Conservation (phyloP, 92 coral and sea anemone genomes). For the Metridium senile region DNA sequence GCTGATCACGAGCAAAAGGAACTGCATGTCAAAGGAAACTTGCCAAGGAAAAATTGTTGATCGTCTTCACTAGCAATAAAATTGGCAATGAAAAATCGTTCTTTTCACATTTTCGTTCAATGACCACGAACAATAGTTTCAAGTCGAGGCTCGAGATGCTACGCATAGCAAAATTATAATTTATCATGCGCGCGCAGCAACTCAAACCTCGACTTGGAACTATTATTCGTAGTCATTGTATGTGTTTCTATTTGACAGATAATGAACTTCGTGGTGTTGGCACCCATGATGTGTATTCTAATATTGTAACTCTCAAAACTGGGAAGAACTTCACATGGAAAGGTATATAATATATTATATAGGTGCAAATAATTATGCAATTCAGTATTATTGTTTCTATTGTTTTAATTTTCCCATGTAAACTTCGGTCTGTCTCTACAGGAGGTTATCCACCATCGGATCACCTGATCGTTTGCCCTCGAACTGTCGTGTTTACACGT, state of each 20-base stretch:
- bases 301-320: slow-evolving; percentile 40
- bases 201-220: too few relatives aligned
- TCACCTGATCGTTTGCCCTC: slow-evolving; percentile 32
- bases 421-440: slow-evolving; percentile 6
- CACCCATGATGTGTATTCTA: slow-evolving; percentile 39
- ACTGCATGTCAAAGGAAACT: too few relatives aligned
- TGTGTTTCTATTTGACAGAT: slow-evolving; percentile 27
- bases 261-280: slow-evolving; percentile 40
- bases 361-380: neutral
- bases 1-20: too few relatives aligned
- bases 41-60: too few relatives aligned
- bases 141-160: too few relatives aligned
- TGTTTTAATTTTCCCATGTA: neutral
- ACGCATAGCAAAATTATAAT: too few relatives aligned
- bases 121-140: too few relatives aligned
- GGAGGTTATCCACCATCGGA: slow-evolving; percentile 67
- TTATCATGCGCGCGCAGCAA: too few relatives aligned
- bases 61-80: too few relatives aligned
- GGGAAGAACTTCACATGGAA: slow-evolving; percentile 57
- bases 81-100: too few relatives aligned
- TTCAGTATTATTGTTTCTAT: neutral
- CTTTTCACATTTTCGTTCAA: too few relatives aligned
- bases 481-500: slow-evolving; percentile 39
- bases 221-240: too few relatives aligned
- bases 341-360: slow-evolving; percentile 47